Base-by-base conservation (phyloP, 2,797 vertebrate species). In the Tragopan temminckii region DNA sequence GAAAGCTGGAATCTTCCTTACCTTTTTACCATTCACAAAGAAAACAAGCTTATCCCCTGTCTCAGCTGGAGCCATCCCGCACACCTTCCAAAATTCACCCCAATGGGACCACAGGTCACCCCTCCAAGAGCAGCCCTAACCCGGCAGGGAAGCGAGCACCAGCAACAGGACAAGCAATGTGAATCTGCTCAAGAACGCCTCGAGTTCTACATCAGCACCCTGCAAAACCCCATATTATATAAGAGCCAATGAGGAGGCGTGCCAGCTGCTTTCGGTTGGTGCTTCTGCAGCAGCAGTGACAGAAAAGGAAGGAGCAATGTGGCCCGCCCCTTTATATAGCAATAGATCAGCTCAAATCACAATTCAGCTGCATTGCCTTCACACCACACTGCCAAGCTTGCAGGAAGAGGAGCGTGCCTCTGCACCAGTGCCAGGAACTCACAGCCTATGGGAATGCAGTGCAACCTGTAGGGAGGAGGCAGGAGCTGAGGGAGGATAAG, bases 21-120 rank as follows among this genome's bases (percentile, higher is more conserved):
- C 98, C 98, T 98, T 98, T 95, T 94, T 98, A 77, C 98, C 98
- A 92, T 98, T 98, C 91, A 98, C 97, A 97, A 98, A 98, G 97
- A 98, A 98, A 95, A 98, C 92, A 92, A 98, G 81, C 58, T 98
- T 96, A 40, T 98, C 97, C 1, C 88, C 55, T 67, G 93, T 82
- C 92, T 87, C 20, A 0, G 70, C 88, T 13, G 87, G 79, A 92
- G 84, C 70, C 97, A 97, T 97, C 58, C 85, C 86, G 78, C 43
- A 27, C 70, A 55, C 89, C 67, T 93, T 43, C 53, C 58, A 70
- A 42, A 70, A 52, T 63, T 81, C 67, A 46, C 78, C 67, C 66
- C 19, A 70, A 8, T 0, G 63, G 72, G 74, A 72, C 72, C 89
- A 76, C 69, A 48, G 80, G 52, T 18, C 76, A 69, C 75, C 52